phyloP scores from a whole-genome alignment of 2,888 invertebrate genomes.

The Crepidodera aurea region DNA sequence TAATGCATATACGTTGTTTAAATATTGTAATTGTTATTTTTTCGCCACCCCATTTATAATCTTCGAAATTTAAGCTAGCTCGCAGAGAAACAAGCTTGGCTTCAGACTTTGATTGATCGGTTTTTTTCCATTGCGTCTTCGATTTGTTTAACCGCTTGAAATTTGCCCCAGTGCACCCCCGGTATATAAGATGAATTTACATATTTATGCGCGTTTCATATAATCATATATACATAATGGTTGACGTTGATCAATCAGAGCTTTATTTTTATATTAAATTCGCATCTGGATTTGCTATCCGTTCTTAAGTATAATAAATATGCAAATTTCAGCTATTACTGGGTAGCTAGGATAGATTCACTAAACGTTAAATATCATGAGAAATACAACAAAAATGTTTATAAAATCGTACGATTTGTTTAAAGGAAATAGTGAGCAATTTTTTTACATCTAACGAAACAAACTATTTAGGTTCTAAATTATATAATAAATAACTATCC shows the following conservation, averaged over 20 bases:
- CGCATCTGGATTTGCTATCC: conserved; percentile 6
- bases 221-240: conserved; percentile 19
- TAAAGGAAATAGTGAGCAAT: too few species aligned
- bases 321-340: too few species aligned
- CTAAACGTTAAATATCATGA: too few species aligned
- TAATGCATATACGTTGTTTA: conserved; percentile 59
- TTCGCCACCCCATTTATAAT: conserved; percentile 46
- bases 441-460: too few species aligned
- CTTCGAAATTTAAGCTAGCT: conserved; percentile 33
- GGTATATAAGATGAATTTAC: conserved; percentile 34
- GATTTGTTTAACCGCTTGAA: conserved; percentile 39
- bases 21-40: conserved; percentile 60
- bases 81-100: conserved; percentile 22
- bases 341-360: too few species aligned
- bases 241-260: conserved; percentile 31
- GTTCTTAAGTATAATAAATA: conserved; percentile 8
- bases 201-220: conserved; percentile 41
- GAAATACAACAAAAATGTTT: too few species aligned
- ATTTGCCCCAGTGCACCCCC: conserved; percentile 24
- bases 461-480: too few species aligned
- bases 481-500: too few species aligned
- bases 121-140: conserved; percentile 44
- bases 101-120: conserved; percentile 40
- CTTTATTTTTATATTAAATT: conserved; percentile 21
- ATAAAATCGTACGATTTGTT: too few species aligned